Base-by-base conservation (phyloP, 2,797 vertebrate species). In the Chiroxiphia lanceolata region DNA sequence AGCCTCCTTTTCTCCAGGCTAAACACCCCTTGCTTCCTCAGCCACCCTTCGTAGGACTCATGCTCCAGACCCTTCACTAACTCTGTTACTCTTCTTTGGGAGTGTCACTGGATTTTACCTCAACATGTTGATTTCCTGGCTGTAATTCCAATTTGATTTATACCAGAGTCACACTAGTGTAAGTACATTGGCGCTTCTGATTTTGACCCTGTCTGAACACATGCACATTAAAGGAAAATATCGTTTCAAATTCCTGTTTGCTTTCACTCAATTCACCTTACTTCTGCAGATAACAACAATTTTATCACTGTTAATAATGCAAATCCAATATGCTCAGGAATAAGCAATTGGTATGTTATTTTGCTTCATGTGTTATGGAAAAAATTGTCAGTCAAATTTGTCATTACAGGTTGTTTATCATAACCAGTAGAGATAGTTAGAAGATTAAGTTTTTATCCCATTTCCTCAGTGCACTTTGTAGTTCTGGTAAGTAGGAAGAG, bases 21-120 rank as follows among this genome's bases (percentile, higher is more conserved):
- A n/a, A 61, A 54, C 47, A n/a, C 6, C 3, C 34, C 47, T 31
- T 67, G 9, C 8, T 54, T 22, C 59, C 9, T 59, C 44, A 67
- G 13, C 11, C 0, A 0, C n/a, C 9, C 19, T 31, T 17, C 27
- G 8, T 0, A n/a, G 6, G 33, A n/a, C 4, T 64, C 34, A 26
- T 29, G 0, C 20, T 54, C 29, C 8, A 53, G 8, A n/a, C 15
- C 6, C 16, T 22, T 71, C 25, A 51, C 5, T 19, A 79, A 15
- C n/a, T 71, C 36, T 1, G 0, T 9, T 75, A 31, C 33, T 31
- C 10, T 40, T 40, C 17, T 79, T 54, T 56, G 25, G 44, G 44
- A 4, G 1, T 3, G 1, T 12, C 45, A 31, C 5, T 20, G 54
- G 21, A 57, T 38, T 82, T 86, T 47, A 59, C 27, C 20, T 59